phyloP scores from a whole-genome alignment of 2,113 vertebrate species.

The Pseudopodoces humilis region DNA sequence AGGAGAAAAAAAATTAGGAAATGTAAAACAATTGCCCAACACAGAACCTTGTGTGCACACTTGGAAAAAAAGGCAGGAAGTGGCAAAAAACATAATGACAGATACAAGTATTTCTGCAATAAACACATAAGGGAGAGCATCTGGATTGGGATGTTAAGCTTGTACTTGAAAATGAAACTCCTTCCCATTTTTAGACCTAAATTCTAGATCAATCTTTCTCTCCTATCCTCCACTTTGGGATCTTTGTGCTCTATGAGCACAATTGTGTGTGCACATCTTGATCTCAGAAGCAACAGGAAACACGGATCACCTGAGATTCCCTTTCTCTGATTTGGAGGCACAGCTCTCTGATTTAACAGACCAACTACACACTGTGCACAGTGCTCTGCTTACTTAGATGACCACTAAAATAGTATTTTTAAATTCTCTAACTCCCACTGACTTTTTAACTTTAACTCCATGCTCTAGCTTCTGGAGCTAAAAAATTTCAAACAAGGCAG shows the following conservation, averaged over 20 bases:
- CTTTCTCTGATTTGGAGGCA: background rate
- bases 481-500: background rate
- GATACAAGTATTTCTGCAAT: background rate
- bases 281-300: background rate
- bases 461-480: background rate
- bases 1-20: constrained; percentile 39
- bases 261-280: background rate
- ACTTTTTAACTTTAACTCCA: background rate
- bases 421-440: background rate
- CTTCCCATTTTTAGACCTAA: background rate
- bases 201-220: background rate
- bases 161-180: background rate
- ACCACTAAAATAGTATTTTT: background rate
- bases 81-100: background rate
- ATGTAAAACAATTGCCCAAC: background rate
- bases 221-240: background rate
- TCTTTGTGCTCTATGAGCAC: background rate
- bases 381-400: background rate
- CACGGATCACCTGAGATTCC: background rate
- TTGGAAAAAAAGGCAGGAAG: background rate
- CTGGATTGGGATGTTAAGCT: background rate
- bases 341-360: background rate
- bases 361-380: too few species aligned
- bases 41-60: background rate
- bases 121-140: background rate